These are phyloP conservation scores for Microchirus variegatus DNA, from an alignment of 2,797 vertebrate species.

Conservation along the genomic window DNA sequence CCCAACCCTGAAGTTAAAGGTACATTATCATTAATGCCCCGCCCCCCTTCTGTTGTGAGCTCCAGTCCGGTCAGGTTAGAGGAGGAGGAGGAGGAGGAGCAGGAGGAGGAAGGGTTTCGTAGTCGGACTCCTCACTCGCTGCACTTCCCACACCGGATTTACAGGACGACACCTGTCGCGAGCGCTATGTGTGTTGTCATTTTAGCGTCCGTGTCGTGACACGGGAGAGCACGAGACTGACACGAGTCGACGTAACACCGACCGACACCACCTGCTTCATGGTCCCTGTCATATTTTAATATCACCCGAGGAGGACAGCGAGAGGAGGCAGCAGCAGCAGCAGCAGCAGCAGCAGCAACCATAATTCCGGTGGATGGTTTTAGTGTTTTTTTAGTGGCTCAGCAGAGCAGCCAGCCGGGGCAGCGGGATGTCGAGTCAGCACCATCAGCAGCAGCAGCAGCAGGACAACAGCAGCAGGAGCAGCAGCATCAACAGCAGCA, in stretches of 20 bases:
- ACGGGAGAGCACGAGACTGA: slow-evolving; percentile 16
- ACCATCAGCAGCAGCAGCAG: slow-evolving; percentile 69
- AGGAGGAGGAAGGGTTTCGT: slow-evolving; percentile 18
- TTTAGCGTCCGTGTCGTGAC: slow-evolving; percentile 1
- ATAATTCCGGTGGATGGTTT: slow-evolving; percentile 53
- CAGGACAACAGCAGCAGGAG: slow-evolving; percentile 61
- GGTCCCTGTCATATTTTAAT: neutral
- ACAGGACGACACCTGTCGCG: slow-evolving; percentile 65
- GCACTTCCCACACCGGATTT: slow-evolving; percentile 35
- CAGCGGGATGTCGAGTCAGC: slow-evolving; percentile 88
- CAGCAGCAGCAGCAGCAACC: slow-evolving; percentile 1
- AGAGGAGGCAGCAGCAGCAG: neutral
- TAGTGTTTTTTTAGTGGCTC: slow-evolving; percentile 63
- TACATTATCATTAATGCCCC: slow-evolving; percentile 12
- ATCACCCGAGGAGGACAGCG: neutral
- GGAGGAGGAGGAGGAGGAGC: slow-evolving; percentile 23
- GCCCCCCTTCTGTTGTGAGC: slow-evolving; percentile 19
- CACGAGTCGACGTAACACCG: neutral
- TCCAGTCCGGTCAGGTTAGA: slow-evolving; percentile 18
- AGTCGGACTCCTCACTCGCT: slow-evolving; percentile 23
- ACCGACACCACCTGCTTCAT: neutral
- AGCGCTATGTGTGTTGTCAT: slow-evolving; percentile 6
- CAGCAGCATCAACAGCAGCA: slow-evolving; percentile 69
- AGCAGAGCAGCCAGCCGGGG: slow-evolving; percentile 47
- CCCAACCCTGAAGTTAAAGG: neutral